phyloP scores from a whole-genome alignment of 2,888 invertebrate genomes.

The Cephus rjabovi region DNA sequence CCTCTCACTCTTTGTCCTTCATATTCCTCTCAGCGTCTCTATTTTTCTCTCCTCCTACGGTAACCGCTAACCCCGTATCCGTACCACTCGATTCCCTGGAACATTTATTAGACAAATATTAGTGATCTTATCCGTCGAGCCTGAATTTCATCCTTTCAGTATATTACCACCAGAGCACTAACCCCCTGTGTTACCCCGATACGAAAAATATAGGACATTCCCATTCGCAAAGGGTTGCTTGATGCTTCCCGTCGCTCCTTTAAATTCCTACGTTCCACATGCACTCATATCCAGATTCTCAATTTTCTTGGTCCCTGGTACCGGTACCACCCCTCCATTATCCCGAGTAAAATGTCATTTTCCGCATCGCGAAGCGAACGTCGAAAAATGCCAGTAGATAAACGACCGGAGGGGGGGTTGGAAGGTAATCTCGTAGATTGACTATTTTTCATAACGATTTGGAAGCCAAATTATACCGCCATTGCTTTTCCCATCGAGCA shows the following conservation, averaged over 20 bases:
- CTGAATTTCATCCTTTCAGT: background rate
- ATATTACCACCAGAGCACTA: background rate
- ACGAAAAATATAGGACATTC: background rate
- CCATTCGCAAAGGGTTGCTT: background rate
- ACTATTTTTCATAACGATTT: background rate
- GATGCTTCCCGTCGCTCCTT: background rate
- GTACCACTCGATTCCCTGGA: slow-evolving; percentile 30
- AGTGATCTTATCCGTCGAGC: slow-evolving; percentile 34
- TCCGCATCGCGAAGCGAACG: background rate
- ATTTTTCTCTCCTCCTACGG: slow-evolving; percentile 13
- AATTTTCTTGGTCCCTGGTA: background rate
- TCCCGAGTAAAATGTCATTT: background rate
- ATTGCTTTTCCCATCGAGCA: background rate
- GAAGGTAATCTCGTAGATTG: background rate
- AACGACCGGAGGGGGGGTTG: background rate
- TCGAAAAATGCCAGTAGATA: background rate
- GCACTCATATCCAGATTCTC: background rate
- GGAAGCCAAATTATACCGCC: background rate
- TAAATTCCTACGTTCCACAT: slow-evolving; percentile 9
- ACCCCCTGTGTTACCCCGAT: background rate
- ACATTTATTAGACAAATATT: slow-evolving; percentile 56
- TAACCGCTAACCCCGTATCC: slow-evolving; percentile 16
- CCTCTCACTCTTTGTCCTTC: slow-evolving; percentile 27
- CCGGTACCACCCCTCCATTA: background rate
- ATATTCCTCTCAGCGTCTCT: background rate